A percentile compares a stretch with the other conserved stretches of the same genome.
These are phyloP conservation scores for Alosa sapidissima DNA, from an alignment of 2,797 vertebrate genomes.

Conservation along the genomic window DNA sequence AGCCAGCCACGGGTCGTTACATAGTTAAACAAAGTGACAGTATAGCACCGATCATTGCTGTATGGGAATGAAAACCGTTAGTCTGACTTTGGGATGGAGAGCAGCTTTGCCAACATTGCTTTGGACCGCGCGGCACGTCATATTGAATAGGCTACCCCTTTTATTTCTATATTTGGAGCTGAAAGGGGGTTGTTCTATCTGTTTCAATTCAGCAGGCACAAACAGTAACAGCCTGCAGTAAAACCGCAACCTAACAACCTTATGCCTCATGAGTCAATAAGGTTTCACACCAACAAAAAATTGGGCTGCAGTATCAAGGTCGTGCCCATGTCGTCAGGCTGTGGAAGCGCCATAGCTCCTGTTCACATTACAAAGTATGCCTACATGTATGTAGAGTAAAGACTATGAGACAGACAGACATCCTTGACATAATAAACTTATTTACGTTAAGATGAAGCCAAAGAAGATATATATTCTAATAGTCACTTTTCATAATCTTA, in stretches of 20 bases:
- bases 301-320: background rate
- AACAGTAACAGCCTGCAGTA: slow-evolving; percentile 63
- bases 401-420: background rate
- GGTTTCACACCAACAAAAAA: background rate
- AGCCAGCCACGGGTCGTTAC: slow-evolving; percentile 61
- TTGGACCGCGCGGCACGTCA: background rate
- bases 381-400: too few relatives aligned
- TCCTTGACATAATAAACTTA: background rate
- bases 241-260: background rate
- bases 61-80: slow-evolving; percentile 60
- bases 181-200: background rate
- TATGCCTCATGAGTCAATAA: background rate
- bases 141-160: background rate
- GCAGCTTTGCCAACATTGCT: background rate
- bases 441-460: too few relatives aligned
- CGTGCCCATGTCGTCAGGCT: background rate
- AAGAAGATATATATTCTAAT: background rate
- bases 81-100: slow-evolving; percentile 9
- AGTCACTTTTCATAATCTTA: background rate
- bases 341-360: background rate
- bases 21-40: slow-evolving; percentile 70
- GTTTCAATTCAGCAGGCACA: slow-evolving; percentile 70
- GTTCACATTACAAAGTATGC: background rate
- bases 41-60: slow-evolving; percentile 55
- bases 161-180: background rate